Base-by-base conservation (phyloP, 2,888 invertebrate species). In the Melanotus villosus region DNA sequence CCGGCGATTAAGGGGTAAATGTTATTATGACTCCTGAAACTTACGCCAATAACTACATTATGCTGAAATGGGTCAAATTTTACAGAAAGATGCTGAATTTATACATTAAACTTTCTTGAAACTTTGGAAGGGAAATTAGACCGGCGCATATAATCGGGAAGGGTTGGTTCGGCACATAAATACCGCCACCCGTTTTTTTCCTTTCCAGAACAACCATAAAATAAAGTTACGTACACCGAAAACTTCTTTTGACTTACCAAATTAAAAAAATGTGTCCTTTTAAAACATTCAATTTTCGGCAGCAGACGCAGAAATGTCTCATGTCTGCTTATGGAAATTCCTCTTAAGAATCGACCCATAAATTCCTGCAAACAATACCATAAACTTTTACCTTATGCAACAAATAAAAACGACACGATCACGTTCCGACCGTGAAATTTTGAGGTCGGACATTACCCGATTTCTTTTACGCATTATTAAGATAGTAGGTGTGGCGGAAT, bases 21-120 rank as follows among this genome's bases (percentile, higher is more conserved):
- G 79, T 80, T 80, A 79, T 78, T 78, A 77, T 77, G 75, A 74
- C 76, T 79, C 75, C 75, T 75, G 78, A 76, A 79, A 80, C 79
- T 80, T 78, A 67, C 66, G 70, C 77, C 78, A 78, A 79, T 80
- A 79, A 78, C 78, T 78, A 74, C 78, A 78, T 79, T 79, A 80
- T 76, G 77, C 76, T 76, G 75, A 77, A 76, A 76, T 73, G 76
- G 72, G 74, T 74, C 75, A 77, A 78, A 76, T 77, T 68, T 65
- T 60, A 57, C 62, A 60, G 58, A 66, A 65, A 58, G 57, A 58
- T 57, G 60, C 52, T 50, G 57, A 62, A 58, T 65, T 67, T 64
- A 68, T 62, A 68, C 67, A 64, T 58, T 64, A 58, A 68, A 68
- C 57, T 68, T 68, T 68, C 62, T 62, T 47, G 56, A 41, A 43